A percentile compares a stretch with the other conserved stretches of the same genome.
phyloP scores from a whole-genome alignment of 2,888 invertebrate species.

The Acanthopleura granulata region DNA sequence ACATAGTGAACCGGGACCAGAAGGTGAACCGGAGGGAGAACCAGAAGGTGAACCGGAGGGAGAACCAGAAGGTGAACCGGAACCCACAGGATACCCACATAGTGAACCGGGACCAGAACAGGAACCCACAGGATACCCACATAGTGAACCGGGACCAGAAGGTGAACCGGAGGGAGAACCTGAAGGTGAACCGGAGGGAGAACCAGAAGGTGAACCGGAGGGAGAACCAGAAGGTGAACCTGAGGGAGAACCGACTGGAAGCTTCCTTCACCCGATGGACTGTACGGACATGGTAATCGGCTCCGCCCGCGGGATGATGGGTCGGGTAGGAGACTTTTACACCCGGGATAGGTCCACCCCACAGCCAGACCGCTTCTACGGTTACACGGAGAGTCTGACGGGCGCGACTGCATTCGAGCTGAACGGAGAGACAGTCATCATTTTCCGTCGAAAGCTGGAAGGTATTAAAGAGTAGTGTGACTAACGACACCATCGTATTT shows the following conservation, averaged over 20 bases:
- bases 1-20: not conserved
- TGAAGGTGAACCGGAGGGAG: not conserved
- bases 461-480: constrained; percentile 69
- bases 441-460: constrained; percentile 87
- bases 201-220: not conserved
- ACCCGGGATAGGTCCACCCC: constrained; percentile 94
- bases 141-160: constrained; percentile 19
- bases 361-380: constrained; percentile 87
- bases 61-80: constrained; percentile 17
- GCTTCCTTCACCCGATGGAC: constrained; percentile 92
- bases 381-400: constrained; percentile 87
- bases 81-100: constrained; percentile 5
- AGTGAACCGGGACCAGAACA: constrained; percentile 25
- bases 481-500: too few relatives aligned
- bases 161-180: not conserved
- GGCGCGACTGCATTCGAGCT: constrained; percentile 83
- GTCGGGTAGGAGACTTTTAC: constrained; percentile 92
- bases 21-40: not conserved
- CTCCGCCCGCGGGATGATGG: constrained; percentile 83
- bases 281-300: constrained; percentile 96
- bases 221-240: not conserved
- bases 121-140: not conserved
- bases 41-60: not conserved
- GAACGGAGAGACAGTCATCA: constrained; percentile 89
- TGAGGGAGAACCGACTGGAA: not conserved